Evolutionary conservation across 2,888 invertebrate genomes (phyloP).

Genomic region (Serrognathus titanus): DNA sequence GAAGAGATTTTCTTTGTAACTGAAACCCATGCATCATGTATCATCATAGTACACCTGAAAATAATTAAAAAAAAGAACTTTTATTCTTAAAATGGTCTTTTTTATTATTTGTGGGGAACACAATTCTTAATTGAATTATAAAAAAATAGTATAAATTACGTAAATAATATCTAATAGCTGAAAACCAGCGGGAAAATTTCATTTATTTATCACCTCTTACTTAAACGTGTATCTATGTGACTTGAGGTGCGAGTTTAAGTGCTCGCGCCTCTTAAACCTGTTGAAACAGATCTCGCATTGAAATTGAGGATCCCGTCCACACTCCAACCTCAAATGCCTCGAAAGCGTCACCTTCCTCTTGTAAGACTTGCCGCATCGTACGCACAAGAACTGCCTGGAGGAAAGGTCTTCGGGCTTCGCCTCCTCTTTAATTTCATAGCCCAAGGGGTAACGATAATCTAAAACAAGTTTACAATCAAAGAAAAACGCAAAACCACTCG

Average conservation of each 20-base stretch:
- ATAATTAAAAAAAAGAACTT: too few relatives aligned
- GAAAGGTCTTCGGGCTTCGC: not conserved
- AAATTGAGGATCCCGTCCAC: conserved; percentile 60
- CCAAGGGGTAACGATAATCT: not conserved
- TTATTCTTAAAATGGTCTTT: too few relatives aligned
- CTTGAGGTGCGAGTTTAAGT: conserved; percentile 6
- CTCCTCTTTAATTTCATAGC: not conserved
- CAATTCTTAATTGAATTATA: too few relatives aligned
- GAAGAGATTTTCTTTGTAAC: too few relatives aligned
- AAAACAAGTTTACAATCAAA: not conserved
- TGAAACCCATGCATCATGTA: too few relatives aligned
- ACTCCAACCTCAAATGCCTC: conserved; percentile 68
- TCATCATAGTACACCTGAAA: too few relatives aligned
- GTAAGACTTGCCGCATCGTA: conserved; percentile 3
- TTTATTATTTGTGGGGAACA: too few relatives aligned
- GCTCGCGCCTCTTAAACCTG: conserved; percentile 7
- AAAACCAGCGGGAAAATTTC: too few relatives aligned
- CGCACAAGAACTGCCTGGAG: not conserved
- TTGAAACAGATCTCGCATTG: conserved; percentile 45
- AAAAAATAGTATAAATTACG: too few relatives aligned
- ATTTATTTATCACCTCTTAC: too few relatives aligned
- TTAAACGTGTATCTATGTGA: not conserved
- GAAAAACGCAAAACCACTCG: too few relatives aligned
- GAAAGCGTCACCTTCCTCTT: conserved; percentile 27
- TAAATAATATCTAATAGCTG: too few relatives aligned